phyloP scores from a whole-genome alignment of 2,797 vertebrate genomes.

The Avahi laniger region DNA sequence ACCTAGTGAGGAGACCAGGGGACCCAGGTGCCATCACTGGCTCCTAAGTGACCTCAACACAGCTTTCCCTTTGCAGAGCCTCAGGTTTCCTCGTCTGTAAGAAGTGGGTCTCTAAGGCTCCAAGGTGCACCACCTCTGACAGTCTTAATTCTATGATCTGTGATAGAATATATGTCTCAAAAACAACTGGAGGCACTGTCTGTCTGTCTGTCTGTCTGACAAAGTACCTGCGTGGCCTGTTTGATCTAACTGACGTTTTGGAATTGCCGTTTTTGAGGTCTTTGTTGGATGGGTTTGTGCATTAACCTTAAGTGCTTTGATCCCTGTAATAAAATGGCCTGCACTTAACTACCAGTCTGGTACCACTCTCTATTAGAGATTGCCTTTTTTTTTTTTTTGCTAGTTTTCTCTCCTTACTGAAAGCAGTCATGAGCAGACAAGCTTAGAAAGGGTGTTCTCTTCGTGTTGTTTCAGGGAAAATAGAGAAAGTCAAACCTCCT shows the following conservation, averaged over 20 bases:
- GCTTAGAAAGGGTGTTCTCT: constrained; percentile 80
- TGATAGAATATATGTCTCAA: background rate
- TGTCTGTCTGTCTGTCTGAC: background rate
- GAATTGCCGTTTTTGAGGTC: background rate
- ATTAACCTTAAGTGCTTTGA: background rate
- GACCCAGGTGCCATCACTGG: background rate
- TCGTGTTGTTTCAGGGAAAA: constrained; percentile 91
- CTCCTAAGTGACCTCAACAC: background rate
- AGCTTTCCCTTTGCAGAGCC: background rate
- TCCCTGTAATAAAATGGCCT: background rate
- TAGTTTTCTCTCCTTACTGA: constrained; percentile 28
- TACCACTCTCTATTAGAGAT: background rate
- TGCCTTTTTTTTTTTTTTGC: background rate
- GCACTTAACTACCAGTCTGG: background rate
- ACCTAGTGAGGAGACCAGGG: background rate
- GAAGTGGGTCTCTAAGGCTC: background rate
- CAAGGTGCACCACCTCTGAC: background rate
- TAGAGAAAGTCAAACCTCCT: constrained; percentile 95
- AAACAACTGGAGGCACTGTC: background rate
- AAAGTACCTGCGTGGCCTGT: background rate
- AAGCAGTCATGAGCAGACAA: constrained; percentile 63
- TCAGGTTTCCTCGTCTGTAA: background rate
- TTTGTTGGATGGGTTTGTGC: background rate
- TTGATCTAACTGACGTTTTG: background rate
- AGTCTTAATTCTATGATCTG: background rate